Evolutionary conservation across 2,888 invertebrate genomes (phyloP), one percentile per base, ranked within the genome.

Genomic region (Tryphoninae sp.): DNA sequence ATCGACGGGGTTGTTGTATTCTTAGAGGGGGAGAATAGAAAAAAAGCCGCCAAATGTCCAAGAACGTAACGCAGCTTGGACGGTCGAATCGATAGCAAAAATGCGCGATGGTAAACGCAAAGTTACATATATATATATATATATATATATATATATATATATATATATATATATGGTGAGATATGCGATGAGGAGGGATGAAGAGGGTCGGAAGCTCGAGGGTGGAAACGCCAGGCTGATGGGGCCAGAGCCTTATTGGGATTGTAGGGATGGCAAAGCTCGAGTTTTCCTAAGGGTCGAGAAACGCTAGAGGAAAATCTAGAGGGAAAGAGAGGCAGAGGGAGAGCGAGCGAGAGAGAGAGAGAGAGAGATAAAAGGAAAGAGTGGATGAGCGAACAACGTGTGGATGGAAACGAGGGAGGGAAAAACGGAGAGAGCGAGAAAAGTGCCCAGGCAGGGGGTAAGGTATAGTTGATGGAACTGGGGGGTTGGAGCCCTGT

Each of bases 281-380:
- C 78, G 88, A 89, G 89, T 89, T 90, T 90, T 89, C 88, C 88
- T 89, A 89, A 90, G 89, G 89, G 90, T 86, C 87, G 86, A 86
- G 81, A 82, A 81, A 80, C 78, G 80, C 76, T 75, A 68, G 69
- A 69, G 76, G 64, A 61, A 65, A 73, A 69, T 58, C 59, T 64
- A 59, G 62, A 51, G 72, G 58, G 80, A 77, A 40, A 67, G 83
- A 62, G 42, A 77, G 61, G 55, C 69, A 72, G 76, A 64, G 74
- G 71, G 58, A 58, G 65, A 16, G 58, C 72, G 65, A 16, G 58
- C 72, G 1, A 19, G 74, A 73, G 58, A 58, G 65, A 16, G 58
- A 74, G 77, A 62, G 62, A 69, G 82, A 74, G 77, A 67, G 59
- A 69, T 65, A 64, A 49, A 67, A 33, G 51, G 78, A 79, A 84